Evolutionary conservation across 2,888 invertebrate genomes (phyloP), one percentile per base, ranked within the genome.

Genomic region (Drosophila putrida): DNA sequence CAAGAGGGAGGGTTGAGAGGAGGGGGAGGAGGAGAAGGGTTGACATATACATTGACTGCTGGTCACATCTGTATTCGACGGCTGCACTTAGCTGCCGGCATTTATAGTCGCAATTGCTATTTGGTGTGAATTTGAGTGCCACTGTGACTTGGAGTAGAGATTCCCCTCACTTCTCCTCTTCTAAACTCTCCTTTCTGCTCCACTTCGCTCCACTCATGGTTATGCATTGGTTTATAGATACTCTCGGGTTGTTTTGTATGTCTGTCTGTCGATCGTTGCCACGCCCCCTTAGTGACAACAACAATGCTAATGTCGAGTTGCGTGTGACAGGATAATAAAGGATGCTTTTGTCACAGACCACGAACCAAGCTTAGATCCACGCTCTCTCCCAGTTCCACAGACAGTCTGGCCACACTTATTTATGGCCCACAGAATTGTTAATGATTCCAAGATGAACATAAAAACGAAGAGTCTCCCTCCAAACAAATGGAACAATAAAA

Each of bases 251-350:
- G 60, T 20, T 10, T 2, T 44, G n/a, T 49, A 13, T 49, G 58
- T 39, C 43, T 49, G 58, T 39, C 43, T 36, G 58, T 57, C 64
- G 69, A 73, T 77, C 77, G 58, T 44, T 41, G 39, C 55, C 49
- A 47, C 58, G 28, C 73, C 20, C 20, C 60, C 57, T 59, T 38
- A 27, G 28, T 36, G 51, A 27, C 41, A 51, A 53, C 57, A 50
- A 38, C 33, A 36, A 25, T 69, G 49, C 53, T 43, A 38, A 54
- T 63, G 77, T 62, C 77, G 78, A 68, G 70, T 59, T 79, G 78
- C 78, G 78, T 80, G 77, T 76, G 78, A 79, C 78, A 76, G 78
- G 80, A 79, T 80, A 80, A 77, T 79, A 79, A 76, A 80, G 80
- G 77, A 80, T 74, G 74, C 71, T 61, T 79, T 74, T 74, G 80